A percentile compares a stretch with the other conserved stretches of the same genome.
Conservation (phyloP, 2,888 invertebrate genomes). For the Drosophila tripunctata region DNA sequence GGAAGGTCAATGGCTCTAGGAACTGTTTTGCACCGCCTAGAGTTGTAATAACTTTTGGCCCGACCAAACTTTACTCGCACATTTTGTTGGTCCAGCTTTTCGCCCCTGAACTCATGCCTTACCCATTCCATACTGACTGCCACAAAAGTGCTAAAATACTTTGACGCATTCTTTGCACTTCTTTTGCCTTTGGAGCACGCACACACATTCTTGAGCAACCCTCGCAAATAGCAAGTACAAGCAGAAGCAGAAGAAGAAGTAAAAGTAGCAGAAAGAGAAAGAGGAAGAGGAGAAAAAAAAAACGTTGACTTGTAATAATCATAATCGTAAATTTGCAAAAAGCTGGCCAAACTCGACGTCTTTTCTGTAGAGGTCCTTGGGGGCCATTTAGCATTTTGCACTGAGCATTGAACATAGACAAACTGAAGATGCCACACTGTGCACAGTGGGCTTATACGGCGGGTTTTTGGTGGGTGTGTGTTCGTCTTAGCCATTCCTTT, state of each 20-base stretch:
- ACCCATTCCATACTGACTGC: no score
- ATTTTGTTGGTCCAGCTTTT: slow-evolving; percentile 43
- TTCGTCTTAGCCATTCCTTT: slow-evolving; percentile 9
- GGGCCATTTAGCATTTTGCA: slow-evolving; percentile 76
- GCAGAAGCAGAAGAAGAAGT: background rate
- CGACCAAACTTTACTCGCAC: slow-evolving; percentile 64
- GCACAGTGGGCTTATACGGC: background rate
- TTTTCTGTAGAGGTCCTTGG: slow-evolving; percentile 59
- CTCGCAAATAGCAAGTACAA: slow-evolving; percentile 18
- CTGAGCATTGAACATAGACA: slow-evolving; percentile 27
- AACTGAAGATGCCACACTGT: slow-evolving; percentile 13
- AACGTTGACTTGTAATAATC: slow-evolving; percentile 80
- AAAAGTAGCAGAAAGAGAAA: background rate
- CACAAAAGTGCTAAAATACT: slow-evolving; percentile 74
- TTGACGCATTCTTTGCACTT: slow-evolving; percentile 76
- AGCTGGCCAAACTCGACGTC: slow-evolving; percentile 59
- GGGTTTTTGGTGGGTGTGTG: slow-evolving; percentile 11
- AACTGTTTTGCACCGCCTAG: slow-evolving; percentile 33
- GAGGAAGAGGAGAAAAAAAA: slow-evolving; percentile 32
- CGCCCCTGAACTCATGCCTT: no score
- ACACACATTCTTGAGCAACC: slow-evolving; percentile 21
- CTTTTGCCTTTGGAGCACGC: slow-evolving; percentile 42
- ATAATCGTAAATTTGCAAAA: slow-evolving; percentile 80
- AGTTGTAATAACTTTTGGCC: slow-evolving; percentile 75
- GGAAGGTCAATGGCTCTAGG: slow-evolving; percentile 68